Evolutionary conservation across 2,888 invertebrate species (phyloP), one percentile per base, ranked within the genome.

Genomic region (Arctia plantaginis): DNA sequence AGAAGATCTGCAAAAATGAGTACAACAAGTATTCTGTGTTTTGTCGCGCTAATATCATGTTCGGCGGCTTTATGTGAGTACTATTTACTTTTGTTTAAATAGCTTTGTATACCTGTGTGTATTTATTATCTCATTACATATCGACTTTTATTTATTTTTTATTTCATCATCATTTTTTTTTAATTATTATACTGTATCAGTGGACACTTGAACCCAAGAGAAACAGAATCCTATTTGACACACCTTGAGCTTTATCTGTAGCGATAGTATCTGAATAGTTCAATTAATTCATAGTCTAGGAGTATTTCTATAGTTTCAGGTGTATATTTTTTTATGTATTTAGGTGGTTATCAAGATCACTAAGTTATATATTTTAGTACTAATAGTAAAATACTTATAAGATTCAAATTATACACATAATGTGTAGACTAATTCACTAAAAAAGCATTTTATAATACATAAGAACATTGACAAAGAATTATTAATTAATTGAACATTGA

Each of bases 21-120:
- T 89, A 91, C 92, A 81, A 86, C 89, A 89, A 91, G 89, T 87
- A 85, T 93, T 83, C 78, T 95, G 86, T 93, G 92, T 91, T 88
- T 94, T 85, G 83, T 93, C 85, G 94, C 92, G 82, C 83, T 93
- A 81, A 82, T 93, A 80, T 89, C 93, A 77, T 92, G 93, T 85
- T 91, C 93, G 71, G 88, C 93, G 84, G 95, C 94, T 64, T 87
- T 95, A 82, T 88, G 95, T 95, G 85, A 95, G 95, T 95, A 91
- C 85, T 86, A 83, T 81, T 86, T 84, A 82, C 74, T 75, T 82
- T 83, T 55, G 27, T 75, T 51, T 77, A 73, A 71, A 62, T 41
- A 15, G 15, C 33, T 65, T 1, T 41, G 20, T 55, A 23, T 39
- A 39, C 1, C 0, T 81, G 74, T 82, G 79, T 77, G 68, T 44